phyloP scores from a whole-genome alignment of 2,888 invertebrate genomes.

The Diarsia rubi region DNA sequence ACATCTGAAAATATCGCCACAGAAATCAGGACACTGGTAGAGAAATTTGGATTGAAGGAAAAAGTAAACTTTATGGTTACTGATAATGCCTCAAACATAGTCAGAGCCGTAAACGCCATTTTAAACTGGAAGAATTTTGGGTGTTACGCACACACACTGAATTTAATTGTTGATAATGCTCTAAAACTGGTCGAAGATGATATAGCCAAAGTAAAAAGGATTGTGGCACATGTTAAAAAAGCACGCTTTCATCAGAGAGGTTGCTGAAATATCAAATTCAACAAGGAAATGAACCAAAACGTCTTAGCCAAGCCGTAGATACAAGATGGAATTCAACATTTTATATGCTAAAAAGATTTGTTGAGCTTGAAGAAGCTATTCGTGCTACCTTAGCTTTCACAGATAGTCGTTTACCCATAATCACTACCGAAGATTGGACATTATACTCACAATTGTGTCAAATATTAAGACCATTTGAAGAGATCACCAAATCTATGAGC shows the following conservation, averaged over 20 bases:
- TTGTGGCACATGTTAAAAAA: not conserved
- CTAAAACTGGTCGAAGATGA: not conserved
- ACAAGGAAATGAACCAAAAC: slow-evolving; percentile 3
- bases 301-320: not conserved
- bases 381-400: not conserved
- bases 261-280: slow-evolving; percentile 1
- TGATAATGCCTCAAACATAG: not conserved
- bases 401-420: not conserved
- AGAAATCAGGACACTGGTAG: not conserved
- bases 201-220: not conserved
- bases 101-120: not conserved
- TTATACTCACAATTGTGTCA: not conserved
- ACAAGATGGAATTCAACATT: not conserved
- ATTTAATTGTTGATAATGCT: not conserved
- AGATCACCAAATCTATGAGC: not conserved
- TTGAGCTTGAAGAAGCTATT: not conserved
- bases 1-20: slow-evolving; percentile 1
- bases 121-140: not conserved
- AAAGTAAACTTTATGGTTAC: slow-evolving; percentile 2
- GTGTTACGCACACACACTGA: not conserved
- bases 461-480: slow-evolving; percentile 4
- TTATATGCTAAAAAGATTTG: not conserved
- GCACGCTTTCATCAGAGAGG: not conserved
- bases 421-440: not conserved
- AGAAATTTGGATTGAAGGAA: not conserved